Evolutionary conservation across 2,888 invertebrate genomes (phyloP), one percentile per base, ranked within the genome.

Genomic region (Diogma glabrata): DNA sequence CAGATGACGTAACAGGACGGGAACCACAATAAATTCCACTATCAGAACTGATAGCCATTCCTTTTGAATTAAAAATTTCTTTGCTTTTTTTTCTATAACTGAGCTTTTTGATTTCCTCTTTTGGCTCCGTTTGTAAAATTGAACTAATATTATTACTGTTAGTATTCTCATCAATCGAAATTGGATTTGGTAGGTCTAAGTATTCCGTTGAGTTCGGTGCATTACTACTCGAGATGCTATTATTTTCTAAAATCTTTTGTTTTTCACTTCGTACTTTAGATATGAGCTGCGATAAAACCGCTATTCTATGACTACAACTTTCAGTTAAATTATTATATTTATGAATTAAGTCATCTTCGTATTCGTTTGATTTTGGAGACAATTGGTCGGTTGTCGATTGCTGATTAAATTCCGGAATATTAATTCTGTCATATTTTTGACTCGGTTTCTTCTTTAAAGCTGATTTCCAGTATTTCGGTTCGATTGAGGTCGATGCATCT

Each of bases 251-350:
- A 16, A 76, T 65, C 43, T 70, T 67, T 45, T 71, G 66, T 55
- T 75, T 75, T 58, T 80, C 79, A 50, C 71, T 67, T n/a, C 80
- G 71, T 6, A 80, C 73, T 60, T 74, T 72, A n/a, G 72, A 69
- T 12, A 81, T 78, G 58, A 76, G 70, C 9, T 72, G 71, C 0
- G 74, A 71, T 6, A 81, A 60, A 52, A 75, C 73, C 2, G 73
- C 71, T 45, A 81, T 80, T 53, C 77, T 70, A 54, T 76, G 72
- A 0, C 71, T 71, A 51, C 76, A 78, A 43, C 69, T 72, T 43
- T 73, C 74, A 1, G 77, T 75, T 12, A 78, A 67, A 55, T 75
- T 67, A 1, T 74, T 69, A 52, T 75, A 77, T 43, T 72, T 72
- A 12, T 60, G 60, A 19, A 63, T 59, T 26, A 61, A 56, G n/a